Percentiles rank a stretch among this genome's conserved stretches.
Conservation (phyloP, 2,888 invertebrate genomes). For the Caenorhabditis sinica region DNA sequence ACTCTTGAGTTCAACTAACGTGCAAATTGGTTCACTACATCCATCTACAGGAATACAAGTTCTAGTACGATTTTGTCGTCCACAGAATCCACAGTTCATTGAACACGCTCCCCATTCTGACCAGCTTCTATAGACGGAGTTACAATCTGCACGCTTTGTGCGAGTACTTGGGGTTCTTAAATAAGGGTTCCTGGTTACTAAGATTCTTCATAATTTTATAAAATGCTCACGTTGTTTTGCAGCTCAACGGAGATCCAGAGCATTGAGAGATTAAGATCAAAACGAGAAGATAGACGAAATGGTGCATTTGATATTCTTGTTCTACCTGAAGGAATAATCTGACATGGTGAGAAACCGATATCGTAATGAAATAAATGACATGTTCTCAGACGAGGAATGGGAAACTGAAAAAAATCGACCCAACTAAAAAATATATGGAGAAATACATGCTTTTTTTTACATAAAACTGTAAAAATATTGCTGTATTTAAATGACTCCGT, state of each 20-base stretch:
- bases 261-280: too few species aligned
- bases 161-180: neutral
- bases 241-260: too few species aligned
- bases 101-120: conserved; percentile 32
- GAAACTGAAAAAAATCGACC: neutral
- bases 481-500: neutral
- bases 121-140: conserved; percentile 31
- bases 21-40: conserved; percentile 24
- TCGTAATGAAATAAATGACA: too few species aligned
- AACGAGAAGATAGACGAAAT: too few species aligned
- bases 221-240: too few species aligned
- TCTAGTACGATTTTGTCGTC: conserved; percentile 38
- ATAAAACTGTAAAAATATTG: neutral
- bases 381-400: too few species aligned
- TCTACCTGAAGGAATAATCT: too few species aligned
- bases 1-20: conserved; percentile 14
- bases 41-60: conserved; percentile 18
- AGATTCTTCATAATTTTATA: too few species aligned
- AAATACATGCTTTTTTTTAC: neutral
- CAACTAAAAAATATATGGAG: neutral
- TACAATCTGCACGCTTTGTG: conserved; percentile 18
- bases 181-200: neutral
- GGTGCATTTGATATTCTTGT: too few species aligned
- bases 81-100: conserved; percentile 54
- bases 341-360: too few species aligned